Evolutionary conservation across 1,140 invertebrate species (phyloP).

Genomic region (Cydia fagiglandana): DNA sequence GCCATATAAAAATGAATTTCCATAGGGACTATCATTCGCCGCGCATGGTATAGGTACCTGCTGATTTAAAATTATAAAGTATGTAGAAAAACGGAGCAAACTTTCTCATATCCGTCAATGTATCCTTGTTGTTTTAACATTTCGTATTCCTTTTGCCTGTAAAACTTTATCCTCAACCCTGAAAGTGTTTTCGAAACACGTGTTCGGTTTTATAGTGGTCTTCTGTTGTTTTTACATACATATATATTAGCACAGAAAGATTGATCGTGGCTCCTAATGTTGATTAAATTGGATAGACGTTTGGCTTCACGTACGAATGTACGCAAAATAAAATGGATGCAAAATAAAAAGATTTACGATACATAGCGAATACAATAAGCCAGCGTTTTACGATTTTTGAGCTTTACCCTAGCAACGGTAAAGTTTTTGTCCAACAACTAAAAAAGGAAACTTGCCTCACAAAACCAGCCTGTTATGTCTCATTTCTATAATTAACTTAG

Average conservation of each 20-base stretch:
- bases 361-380: neutral
- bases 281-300: conserved; percentile 28
- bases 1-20: no score
- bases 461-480: conserved; percentile 9
- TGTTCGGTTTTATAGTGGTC: neutral
- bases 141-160: neutral
- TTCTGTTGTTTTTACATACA: neutral
- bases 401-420: conserved; percentile 1
- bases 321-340: conserved; percentile 21
- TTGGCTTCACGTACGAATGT: neutral
- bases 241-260: conserved; percentile 14
- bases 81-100: no score
- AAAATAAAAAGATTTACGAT: conserved; percentile 28
- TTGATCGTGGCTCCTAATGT: conserved; percentile 5
- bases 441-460: conserved; percentile 20
- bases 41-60: no score
- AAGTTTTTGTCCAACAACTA: conserved; percentile 2
- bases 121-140: neutral
- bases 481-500: conserved; percentile 24
- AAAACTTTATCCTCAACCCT: neutral
- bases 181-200: neutral
- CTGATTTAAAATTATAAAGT: no score
- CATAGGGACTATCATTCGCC: no score
- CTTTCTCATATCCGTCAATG: no score
- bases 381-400: conserved; percentile 12